phyloP scores from a whole-genome alignment of 23 tunicate genomes.

The Botrylloides violaceus region DNA sequence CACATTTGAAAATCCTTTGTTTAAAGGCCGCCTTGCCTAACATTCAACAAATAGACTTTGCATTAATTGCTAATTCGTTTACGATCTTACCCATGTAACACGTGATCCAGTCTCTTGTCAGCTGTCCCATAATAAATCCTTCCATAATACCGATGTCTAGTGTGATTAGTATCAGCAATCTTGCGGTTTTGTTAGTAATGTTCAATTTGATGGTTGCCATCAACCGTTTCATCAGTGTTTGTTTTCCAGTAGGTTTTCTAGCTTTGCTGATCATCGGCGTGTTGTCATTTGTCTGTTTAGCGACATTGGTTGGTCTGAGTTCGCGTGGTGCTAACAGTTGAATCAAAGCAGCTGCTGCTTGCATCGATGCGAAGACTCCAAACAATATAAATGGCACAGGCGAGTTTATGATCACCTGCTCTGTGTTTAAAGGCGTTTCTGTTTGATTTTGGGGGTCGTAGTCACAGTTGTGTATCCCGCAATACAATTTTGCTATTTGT shows the following conservation, averaged over 20 bases:
- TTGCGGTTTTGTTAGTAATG: slow-evolving; percentile 35
- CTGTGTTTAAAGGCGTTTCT: neutral
- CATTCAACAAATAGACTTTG: too few relatives aligned
- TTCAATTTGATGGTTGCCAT: slow-evolving; percentile 31
- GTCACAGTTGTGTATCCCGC: slow-evolving; percentile 11
- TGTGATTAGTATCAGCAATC: slow-evolving; percentile 51
- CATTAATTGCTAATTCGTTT: too few relatives aligned
- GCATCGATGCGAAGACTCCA: neutral
- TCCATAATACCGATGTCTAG: slow-evolving; percentile 56
- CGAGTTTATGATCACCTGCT: neutral
- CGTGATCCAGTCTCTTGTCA: slow-evolving; percentile 55
- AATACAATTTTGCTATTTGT: neutral
- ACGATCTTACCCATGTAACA: slow-evolving; percentile 63
- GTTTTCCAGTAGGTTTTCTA: neutral
- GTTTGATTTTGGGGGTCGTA: neutral
- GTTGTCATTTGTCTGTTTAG: neutral
- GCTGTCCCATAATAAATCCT: slow-evolving; percentile 49
- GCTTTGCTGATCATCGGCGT: neutral
- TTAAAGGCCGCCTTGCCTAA: too few relatives aligned
- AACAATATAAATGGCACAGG: neutral
- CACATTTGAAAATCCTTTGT: too few relatives aligned
- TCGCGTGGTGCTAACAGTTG: neutral
- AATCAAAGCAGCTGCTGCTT: neutral
- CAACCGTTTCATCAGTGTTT: neutral
- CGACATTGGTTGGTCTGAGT: neutral